Conservation (phyloP, 2,888 invertebrate species). For the Papilio demoleus region DNA sequence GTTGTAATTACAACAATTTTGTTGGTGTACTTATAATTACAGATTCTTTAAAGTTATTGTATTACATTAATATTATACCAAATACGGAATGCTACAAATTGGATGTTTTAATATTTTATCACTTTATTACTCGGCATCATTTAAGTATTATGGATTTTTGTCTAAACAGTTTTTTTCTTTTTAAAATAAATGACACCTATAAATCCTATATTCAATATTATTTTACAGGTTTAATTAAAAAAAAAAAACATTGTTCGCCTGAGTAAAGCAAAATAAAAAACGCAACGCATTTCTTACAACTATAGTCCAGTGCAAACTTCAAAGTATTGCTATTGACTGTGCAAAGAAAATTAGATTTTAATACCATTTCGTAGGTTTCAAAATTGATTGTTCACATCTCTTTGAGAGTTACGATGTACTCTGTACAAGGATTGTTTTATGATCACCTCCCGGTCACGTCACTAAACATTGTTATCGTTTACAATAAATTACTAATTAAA, state of each 20-base stretch:
- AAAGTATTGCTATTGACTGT: neutral
- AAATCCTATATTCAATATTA: too few species aligned
- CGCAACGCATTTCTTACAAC: too few species aligned
- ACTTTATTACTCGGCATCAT: neutral
- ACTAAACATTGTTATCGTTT: slow-evolving; percentile 58
- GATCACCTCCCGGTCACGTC: slow-evolving; percentile 42
- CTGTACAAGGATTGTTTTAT: slow-evolving; percentile 41
- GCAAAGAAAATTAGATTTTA: neutral
- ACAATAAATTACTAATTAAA: slow-evolving; percentile 70
- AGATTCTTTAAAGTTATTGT: slow-evolving; percentile 24
- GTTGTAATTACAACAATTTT: slow-evolving; percentile 39
- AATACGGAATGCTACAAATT: slow-evolving; percentile 29
- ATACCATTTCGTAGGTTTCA: slow-evolving; percentile 8
- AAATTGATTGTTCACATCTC: neutral
- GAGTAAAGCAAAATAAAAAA: too few species aligned
- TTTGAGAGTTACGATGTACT: slow-evolving; percentile 19
- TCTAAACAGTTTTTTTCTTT: too few species aligned
- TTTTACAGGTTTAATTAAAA: too few species aligned
- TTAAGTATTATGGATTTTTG: neutral
- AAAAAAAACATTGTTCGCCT: too few species aligned
- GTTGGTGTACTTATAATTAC: slow-evolving; percentile 31
- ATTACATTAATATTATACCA: slow-evolving; percentile 43
- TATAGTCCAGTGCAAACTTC: slow-evolving; percentile 1
- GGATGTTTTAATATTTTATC: neutral
- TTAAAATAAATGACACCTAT: too few species aligned